A percentile compares a stretch with the other conserved stretches of the same genome.
These are phyloP conservation scores for Symphodus melops DNA, from an alignment of 2,113 vertebrate genomes.

Conservation along the genomic window DNA sequence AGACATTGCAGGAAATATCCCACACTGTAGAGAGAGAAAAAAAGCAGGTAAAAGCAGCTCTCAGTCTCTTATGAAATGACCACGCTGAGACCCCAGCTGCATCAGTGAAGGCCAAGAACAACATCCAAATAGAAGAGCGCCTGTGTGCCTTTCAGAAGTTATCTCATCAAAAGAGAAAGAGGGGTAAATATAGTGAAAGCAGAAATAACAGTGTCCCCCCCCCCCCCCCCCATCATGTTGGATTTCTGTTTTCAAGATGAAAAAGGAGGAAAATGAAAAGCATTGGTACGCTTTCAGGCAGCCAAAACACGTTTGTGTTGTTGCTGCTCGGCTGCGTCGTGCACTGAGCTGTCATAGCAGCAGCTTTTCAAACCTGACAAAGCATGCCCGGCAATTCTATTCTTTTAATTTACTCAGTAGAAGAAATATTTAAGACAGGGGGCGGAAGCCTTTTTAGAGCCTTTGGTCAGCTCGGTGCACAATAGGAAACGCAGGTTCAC, in stretches of 20 bases:
- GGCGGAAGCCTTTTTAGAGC: constrained; percentile 13
- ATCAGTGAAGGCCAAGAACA: constrained; percentile 37
- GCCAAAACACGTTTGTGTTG: constrained; percentile 24
- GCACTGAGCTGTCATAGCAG: constrained; percentile 44
- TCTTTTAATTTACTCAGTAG: constrained; percentile 48
- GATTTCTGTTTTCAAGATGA: constrained; percentile 43
- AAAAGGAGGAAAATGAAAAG: constrained; percentile 35
- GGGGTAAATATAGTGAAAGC: constrained; percentile 30
- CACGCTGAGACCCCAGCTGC: constrained; percentile 32
- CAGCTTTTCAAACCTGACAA: constrained; percentile 32
- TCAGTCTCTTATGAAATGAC: constrained; percentile 51
- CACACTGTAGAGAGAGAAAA: background rate
- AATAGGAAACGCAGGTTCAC: constrained; percentile 27
- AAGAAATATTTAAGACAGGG: constrained; percentile 53
- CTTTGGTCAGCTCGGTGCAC: constrained; percentile 41
- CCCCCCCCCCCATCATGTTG: constrained; percentile 15
- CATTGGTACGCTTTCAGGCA: constrained; percentile 19
- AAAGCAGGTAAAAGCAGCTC: constrained; percentile 44
- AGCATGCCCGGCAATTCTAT: constrained; percentile 42
- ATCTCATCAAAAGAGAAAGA: constrained; percentile 50
- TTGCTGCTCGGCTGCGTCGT: constrained; percentile 28
- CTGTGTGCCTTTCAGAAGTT: constrained; percentile 43
- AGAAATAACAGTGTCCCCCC: constrained; percentile 19
- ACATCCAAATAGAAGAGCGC: constrained; percentile 23
- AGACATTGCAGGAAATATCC: constrained; percentile 1